Percentiles rank a stretch among this genome's conserved stretches.
phyloP scores from a whole-genome alignment of 2,797 vertebrate species.

The Salarias fasciatus region DNA sequence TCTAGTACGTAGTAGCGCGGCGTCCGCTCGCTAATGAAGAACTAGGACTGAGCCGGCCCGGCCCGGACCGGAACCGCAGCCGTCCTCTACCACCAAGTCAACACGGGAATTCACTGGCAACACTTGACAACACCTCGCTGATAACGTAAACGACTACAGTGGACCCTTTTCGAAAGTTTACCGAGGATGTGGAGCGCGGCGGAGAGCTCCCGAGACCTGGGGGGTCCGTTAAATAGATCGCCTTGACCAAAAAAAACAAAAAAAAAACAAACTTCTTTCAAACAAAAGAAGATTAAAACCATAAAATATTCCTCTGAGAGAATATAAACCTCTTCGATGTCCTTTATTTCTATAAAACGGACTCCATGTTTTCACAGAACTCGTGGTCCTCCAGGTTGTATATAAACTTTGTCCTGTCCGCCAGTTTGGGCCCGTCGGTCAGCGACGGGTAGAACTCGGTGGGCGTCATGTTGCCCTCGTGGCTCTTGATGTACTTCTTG shows the following conservation, averaged over 20 bases:
- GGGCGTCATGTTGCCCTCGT: conserved; percentile 89
- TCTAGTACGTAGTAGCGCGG: conserved; percentile 47
- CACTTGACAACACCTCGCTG: conserved; percentile 64
- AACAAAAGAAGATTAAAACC: conserved; percentile 48
- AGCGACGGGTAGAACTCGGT: conserved; percentile 96
- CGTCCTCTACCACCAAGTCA: conserved; percentile 56
- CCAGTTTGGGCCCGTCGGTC: conserved; percentile 85
- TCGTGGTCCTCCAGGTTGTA: conserved; percentile 98
- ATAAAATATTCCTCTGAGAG: conserved; percentile 48
- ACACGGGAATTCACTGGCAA: conserved; percentile 63
- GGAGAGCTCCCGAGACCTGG: conserved; percentile 47
- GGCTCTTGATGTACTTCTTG: conserved; percentile 94
- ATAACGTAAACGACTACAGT: conserved; percentile 66
- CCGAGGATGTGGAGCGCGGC: conserved; percentile 42
- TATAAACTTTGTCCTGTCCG: conserved; percentile 97
- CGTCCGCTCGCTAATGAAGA: conserved; percentile 43
- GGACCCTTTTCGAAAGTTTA: conserved; percentile 65
- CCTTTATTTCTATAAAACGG: conserved; percentile 89
- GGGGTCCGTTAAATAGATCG: conserved; percentile 53
- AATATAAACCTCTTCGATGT: conserved; percentile 46
- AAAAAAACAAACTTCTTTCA: conserved; percentile 46
- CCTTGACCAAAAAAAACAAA: conserved; percentile 47
- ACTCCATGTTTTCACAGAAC: conserved; percentile 99
- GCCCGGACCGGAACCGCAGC: conserved; percentile 38
- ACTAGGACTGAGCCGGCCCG: conserved; percentile 54